Evolutionary conservation across 2,113 vertebrate species (phyloP).

Genomic region (Seriola aureovittata): DNA sequence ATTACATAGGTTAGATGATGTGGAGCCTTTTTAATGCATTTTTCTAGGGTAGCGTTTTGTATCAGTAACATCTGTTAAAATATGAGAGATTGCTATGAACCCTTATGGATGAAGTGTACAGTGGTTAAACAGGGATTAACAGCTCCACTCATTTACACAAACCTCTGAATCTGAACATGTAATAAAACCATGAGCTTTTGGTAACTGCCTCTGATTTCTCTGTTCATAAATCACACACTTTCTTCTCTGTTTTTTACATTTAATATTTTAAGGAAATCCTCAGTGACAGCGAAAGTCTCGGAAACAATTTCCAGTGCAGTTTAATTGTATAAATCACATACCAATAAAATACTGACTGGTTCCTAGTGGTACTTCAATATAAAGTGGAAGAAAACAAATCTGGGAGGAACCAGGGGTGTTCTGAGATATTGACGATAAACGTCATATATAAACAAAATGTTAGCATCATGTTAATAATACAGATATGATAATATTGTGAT

Average conservation of each 20-base stretch:
- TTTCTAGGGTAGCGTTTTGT: slow-evolving; percentile 4
- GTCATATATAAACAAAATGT: too few relatives aligned
- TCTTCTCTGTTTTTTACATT: not conserved
- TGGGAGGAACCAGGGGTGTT: too few relatives aligned
- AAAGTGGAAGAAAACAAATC: too few relatives aligned
- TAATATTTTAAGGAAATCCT: not conserved
- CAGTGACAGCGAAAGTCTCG: too few relatives aligned
- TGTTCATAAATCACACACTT: not conserved
- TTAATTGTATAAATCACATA: not conserved
- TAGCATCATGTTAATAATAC: too few relatives aligned
- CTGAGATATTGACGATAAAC: too few relatives aligned
- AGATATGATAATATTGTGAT: too few relatives aligned
- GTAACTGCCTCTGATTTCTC: not conserved
- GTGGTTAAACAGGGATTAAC: not conserved
- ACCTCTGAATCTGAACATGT: not conserved
- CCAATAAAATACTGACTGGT: too few relatives aligned
- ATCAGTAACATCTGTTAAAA: not conserved
- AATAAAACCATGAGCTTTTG: slow-evolving; percentile 45
- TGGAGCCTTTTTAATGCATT: not conserved
- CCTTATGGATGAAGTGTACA: not conserved
- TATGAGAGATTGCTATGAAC: not conserved
- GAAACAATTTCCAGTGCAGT: not conserved
- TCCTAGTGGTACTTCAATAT: too few relatives aligned
- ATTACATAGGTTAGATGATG: not conserved
- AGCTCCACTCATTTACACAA: not conserved